Evolutionary conservation across 2,113 vertebrate genomes (phyloP).

Genomic region (Ailuropoda melanoleuca): DNA sequence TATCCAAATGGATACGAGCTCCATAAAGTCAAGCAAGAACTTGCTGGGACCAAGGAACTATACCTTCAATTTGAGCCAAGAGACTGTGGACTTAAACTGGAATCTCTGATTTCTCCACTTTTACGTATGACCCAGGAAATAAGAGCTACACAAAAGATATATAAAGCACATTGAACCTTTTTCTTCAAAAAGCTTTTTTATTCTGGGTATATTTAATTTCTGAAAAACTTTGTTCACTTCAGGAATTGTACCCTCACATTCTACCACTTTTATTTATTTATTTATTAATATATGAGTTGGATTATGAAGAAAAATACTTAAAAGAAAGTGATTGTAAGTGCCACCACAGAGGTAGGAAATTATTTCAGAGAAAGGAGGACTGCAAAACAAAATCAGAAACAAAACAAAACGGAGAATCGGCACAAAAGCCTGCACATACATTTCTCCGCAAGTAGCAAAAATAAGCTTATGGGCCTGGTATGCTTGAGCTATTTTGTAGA

Average conservation of each 20-base stretch:
- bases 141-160: background rate
- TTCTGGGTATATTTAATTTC: background rate
- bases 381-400: background rate
- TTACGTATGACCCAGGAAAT: background rate
- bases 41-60: background rate
- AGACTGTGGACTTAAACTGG: background rate
- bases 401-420: background rate
- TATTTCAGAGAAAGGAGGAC: background rate
- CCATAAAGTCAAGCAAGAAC: background rate
- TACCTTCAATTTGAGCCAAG: background rate
- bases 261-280: background rate
- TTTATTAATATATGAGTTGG: background rate
- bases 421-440: background rate
- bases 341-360: background rate
- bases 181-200: background rate
- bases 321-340: background rate
- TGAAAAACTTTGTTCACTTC: background rate
- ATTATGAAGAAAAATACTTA: background rate
- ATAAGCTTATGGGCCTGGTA: background rate
- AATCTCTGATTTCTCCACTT: background rate
- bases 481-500: background rate
- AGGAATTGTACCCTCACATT: background rate
- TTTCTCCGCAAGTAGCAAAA: background rate
- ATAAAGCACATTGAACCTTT: background rate
- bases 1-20: background rate